phyloP scores from a whole-genome alignment of 2,113 vertebrate genomes.

The Stigmatopora argus region DNA sequence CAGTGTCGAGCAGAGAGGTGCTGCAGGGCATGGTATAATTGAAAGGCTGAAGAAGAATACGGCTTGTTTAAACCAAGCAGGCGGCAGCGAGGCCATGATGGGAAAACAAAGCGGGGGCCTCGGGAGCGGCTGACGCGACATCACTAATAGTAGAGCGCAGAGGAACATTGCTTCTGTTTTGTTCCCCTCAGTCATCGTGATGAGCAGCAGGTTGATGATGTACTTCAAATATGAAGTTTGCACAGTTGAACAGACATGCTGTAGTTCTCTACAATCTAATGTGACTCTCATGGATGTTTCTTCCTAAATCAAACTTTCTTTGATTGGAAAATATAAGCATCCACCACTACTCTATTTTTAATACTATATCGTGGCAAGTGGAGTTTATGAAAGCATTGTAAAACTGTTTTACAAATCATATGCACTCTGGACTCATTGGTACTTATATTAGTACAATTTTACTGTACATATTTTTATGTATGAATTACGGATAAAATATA shows the following conservation, averaged over 20 bases:
- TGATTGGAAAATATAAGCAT: constrained; percentile 10
- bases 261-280: constrained; percentile 18
- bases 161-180: constrained; percentile 54
- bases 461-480: no score
- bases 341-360: constrained; percentile 1
- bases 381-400: not conserved
- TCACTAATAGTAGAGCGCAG: constrained; percentile 60
- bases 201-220: constrained; percentile 46
- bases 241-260: constrained; percentile 15
- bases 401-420: not conserved
- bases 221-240: constrained; percentile 45
- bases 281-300: constrained; percentile 19
- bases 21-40: constrained; percentile 75
- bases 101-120: constrained; percentile 69
- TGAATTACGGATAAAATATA: no score
- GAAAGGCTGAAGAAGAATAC: constrained; percentile 72
- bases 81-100: constrained; percentile 66
- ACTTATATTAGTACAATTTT: no score
- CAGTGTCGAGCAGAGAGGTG: constrained; percentile 60
- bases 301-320: constrained; percentile 11
- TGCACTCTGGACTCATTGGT: not conserved
- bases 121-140: constrained; percentile 65
- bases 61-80: constrained; percentile 74
- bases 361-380: not conserved
- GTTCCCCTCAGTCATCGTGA: constrained; percentile 50